Percentiles rank a stretch among this genome's conserved stretches.
Conservation (phyloP, 2,888 invertebrate species). For the Nipponacmea schrenckii region DNA sequence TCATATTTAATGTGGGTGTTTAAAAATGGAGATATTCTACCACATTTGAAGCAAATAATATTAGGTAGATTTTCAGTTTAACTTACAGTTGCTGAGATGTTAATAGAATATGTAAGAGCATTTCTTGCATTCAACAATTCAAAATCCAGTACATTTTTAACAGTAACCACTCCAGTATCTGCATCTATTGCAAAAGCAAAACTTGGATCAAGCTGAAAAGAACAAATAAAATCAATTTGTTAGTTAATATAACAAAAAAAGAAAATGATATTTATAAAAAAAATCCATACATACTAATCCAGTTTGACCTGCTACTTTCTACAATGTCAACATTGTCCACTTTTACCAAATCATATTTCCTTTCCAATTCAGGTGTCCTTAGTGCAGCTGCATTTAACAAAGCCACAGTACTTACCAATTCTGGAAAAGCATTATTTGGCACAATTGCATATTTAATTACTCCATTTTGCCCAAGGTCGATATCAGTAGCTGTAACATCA, state of each 20-base stretch:
- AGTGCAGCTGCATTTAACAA: too few relatives aligned
- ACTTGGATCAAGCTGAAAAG: conserved; percentile 26
- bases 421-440: neutral
- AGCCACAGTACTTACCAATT: too few relatives aligned
- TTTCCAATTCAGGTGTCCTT: too few relatives aligned
- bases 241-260: neutral
- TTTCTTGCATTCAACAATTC: conserved; percentile 29
- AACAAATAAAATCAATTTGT: neutral
- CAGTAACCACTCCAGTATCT: conserved; percentile 29
- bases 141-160: conserved; percentile 39
- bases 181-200: conserved; percentile 33
- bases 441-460: conserved; percentile 9
- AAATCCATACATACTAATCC: too few relatives aligned
- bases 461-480: conserved; percentile 33
- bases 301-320: too few relatives aligned
- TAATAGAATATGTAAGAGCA: conserved; percentile 25
- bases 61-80: neutral
- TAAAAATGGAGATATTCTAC: neutral
- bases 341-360: too few relatives aligned
- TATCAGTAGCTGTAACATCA: conserved; percentile 35
- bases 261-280: too few relatives aligned
- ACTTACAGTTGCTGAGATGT: conserved; percentile 43
- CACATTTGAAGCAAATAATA: neutral
- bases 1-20: too few relatives aligned
- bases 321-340: neutral